Conservation (phyloP, 2,888 invertebrate genomes). For the Pyrrhia umbra region DNA sequence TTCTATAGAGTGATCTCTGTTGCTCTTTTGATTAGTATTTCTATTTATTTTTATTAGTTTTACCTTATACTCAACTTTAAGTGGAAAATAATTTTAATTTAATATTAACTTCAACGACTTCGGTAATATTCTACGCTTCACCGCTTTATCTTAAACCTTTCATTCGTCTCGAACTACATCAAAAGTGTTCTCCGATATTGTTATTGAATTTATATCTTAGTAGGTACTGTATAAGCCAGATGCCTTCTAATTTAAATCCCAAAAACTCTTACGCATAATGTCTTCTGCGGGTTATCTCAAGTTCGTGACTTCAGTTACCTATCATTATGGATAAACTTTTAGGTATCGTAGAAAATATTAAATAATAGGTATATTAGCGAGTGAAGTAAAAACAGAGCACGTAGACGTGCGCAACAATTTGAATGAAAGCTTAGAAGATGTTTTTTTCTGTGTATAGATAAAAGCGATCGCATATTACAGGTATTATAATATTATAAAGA, state of each 20-base stretch:
- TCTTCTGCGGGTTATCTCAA: constrained; percentile 24
- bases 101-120: constrained; percentile 1
- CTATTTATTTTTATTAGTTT: too few species aligned
- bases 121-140: neutral
- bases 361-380: too few species aligned
- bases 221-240: constrained; percentile 20
- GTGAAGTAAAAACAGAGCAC: constrained; percentile 13
- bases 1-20: too few species aligned
- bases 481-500: neutral
- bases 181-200: constrained; percentile 1
- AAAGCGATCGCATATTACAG: neutral
- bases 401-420: constrained; percentile 11
- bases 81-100: neutral
- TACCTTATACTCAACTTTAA: neutral
- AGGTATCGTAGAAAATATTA: constrained; percentile 25
- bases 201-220: constrained; percentile 22
- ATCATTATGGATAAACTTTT: constrained; percentile 47
- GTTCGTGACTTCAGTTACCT: constrained; percentile 34
- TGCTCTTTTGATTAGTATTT: too few species aligned
- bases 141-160: constrained; percentile 14
- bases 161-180: neutral
- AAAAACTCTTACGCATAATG: constrained; percentile 21
- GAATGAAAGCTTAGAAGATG: neutral
- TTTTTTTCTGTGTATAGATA: neutral
- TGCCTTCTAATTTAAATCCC: constrained; percentile 2